Base-by-base conservation (phyloP, 2,888 invertebrate genomes). In the Latheticus oryzae region DNA sequence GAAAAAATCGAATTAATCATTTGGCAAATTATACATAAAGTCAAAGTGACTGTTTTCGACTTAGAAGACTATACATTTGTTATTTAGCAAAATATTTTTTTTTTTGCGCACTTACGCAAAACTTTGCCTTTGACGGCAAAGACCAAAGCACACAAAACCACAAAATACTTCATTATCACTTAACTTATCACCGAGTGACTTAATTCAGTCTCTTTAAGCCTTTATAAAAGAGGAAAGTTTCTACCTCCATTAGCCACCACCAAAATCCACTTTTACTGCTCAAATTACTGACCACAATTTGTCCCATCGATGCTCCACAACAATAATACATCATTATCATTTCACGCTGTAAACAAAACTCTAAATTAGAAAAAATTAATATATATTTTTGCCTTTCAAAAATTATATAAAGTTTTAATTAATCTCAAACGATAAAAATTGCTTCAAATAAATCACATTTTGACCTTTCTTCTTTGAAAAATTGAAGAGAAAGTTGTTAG, bases 111-210 rank as follows among this genome's bases (percentile, higher is more conserved):
- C 63, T 21, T 63, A 63, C 63, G 63, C 26, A 63, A 45, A 19
- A 52, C 45, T 56, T 56, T 58, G 28, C 50, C 38, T 15, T 61
- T 30, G 3, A 37, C 38, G 9, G 48, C 13, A 15, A 21, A 19
- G 15, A 57, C 43, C 5, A 61, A 8, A 16, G 30, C 56, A 50
- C 58, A 48, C 21, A 60, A 21, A 16, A 59, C 42, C 16, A 57
- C 38, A 26, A 59, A 21, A 33, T 35, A 53, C 37, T 63, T 61
- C 63, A 63, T 63, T 16, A 21, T 59, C 13, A 16, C n/a, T n/a
- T 13, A 43, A 12, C 13, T 24, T 15, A 24, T 17, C 16, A 12
- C 5, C 23, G 15, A 24, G 12, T 15, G 15, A 28, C 7, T 5
- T 8, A 9, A 8, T n/a, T 5, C 26, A 16, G 28, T 12, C 5